Conservation (phyloP, 2,113 vertebrate species). For the Irena cyanogastra region DNA sequence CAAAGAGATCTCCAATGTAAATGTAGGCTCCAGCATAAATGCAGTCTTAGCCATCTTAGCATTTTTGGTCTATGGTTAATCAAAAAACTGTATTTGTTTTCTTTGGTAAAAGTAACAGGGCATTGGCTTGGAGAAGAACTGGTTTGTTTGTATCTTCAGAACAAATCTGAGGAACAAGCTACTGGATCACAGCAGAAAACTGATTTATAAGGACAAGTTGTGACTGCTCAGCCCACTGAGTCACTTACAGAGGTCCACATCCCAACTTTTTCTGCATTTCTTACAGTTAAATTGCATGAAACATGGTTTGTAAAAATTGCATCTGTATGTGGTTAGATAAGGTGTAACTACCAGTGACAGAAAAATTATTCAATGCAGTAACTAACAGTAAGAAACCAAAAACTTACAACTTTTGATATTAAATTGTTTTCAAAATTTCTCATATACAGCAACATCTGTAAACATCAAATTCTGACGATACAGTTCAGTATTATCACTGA, state of each 20-base stretch:
- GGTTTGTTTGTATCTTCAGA: neutral
- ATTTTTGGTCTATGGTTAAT: neutral
- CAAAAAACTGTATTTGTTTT: neutral
- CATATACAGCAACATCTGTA: neutral
- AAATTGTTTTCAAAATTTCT: neutral
- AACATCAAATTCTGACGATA: neutral
- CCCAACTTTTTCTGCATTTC: neutral
- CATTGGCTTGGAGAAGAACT: neutral
- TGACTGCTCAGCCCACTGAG: neutral
- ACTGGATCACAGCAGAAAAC: neutral
- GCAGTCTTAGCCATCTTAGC: neutral
- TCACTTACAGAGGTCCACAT: neutral
- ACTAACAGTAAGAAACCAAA: neutral
- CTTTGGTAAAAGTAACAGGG: neutral
- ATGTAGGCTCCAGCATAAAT: neutral
- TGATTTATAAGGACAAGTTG: neutral
- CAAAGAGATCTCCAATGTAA: neutral
- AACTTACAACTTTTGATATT: neutral
- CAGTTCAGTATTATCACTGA: neutral
- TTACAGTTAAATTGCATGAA: neutral
- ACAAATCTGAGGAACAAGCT: neutral
- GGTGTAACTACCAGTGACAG: neutral
- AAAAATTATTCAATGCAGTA: neutral
- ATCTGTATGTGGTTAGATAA: neutral
- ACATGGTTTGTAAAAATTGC: neutral